phyloP scores from a whole-genome alignment of 2,888 invertebrate species.

The Drosophila bunnanda region DNA sequence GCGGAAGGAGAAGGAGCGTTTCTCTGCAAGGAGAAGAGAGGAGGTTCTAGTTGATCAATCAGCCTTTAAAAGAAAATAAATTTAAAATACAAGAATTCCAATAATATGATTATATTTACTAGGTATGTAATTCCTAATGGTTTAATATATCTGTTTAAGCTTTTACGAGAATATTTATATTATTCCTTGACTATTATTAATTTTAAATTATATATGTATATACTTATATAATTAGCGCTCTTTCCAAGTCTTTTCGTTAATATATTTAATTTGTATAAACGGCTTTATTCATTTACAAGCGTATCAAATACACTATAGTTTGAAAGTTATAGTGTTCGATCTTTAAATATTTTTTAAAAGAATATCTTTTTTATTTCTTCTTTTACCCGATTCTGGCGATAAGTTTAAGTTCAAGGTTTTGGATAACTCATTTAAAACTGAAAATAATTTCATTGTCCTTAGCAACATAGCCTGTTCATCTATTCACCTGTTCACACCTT shows the following conservation, averaged over 20 bases:
- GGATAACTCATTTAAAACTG: background rate
- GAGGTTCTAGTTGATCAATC: background rate
- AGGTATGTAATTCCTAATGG: too few species aligned
- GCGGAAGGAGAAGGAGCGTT: slow-evolving; percentile 83
- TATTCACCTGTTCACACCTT: slow-evolving; percentile 33
- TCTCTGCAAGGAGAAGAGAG: slow-evolving; percentile 64
- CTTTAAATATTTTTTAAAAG: too few species aligned
- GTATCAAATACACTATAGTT: too few species aligned
- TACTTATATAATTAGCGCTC: too few species aligned
- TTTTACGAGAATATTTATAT: background rate
- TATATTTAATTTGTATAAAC: too few species aligned
- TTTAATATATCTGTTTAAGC: background rate
- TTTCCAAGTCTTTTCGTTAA: too few species aligned
- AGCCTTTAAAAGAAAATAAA: too few species aligned
- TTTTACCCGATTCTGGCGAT: background rate
- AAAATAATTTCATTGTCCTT: background rate
- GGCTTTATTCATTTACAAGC: too few species aligned
- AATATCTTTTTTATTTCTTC: background rate
- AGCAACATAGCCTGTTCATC: slow-evolving; percentile 18
- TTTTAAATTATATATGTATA: background rate
- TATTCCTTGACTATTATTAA: background rate
- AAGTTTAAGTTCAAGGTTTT: background rate
- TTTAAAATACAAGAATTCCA: too few species aligned
- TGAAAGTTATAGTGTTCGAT: too few species aligned
- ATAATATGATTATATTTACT: too few species aligned